Percentiles rank a stretch among this genome's conserved stretches.
These are phyloP conservation scores for Ophioninae sp. DNA, from an alignment of 2,888 invertebrate species.

Conservation along the genomic window DNA sequence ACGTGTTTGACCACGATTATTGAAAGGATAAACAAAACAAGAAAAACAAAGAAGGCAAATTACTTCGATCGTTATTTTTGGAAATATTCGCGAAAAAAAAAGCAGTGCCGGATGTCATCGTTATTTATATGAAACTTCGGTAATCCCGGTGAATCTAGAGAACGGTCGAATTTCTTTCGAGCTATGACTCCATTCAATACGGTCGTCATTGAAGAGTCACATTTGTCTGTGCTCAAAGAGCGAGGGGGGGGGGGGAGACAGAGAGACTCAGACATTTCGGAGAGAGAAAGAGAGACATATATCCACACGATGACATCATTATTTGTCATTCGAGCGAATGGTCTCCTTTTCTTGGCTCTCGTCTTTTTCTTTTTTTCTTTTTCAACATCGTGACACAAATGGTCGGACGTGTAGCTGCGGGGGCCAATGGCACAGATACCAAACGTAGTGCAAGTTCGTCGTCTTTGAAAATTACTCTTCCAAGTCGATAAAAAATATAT, in stretches of 20 bases:
- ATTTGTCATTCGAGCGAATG: conserved; percentile 54
- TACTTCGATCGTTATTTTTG: conserved; percentile 22
- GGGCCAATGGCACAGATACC: conserved; percentile 25
- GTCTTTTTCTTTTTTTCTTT: conserved; percentile 28
- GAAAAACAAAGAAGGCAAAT: neutral
- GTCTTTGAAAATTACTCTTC: neutral
- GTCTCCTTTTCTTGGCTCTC: conserved; percentile 23
- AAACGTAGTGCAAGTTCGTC: conserved; percentile 33
- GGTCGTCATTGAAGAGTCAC: conserved; percentile 12
- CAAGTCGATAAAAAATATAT: neutral
- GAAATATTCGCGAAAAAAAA: neutral
- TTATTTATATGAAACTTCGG: conserved; percentile 31
- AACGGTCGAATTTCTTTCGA: conserved; percentile 17
- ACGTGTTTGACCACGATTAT: neutral
- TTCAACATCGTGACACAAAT: conserved; percentile 45
- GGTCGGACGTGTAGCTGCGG: conserved; percentile 39
- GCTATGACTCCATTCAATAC: conserved; percentile 34
- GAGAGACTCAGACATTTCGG: conserved; percentile 20
- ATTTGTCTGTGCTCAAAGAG: neutral
- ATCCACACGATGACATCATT: conserved; percentile 61
- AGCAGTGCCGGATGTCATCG: conserved; percentile 1
- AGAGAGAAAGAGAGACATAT: neutral
- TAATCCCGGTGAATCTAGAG: conserved; percentile 10
- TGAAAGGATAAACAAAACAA: neutral
- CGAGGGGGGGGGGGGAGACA: conserved; percentile 1